phyloP scores from a whole-genome alignment of 2,113 vertebrate genomes.

The Onychorhynchus coronatus region DNA sequence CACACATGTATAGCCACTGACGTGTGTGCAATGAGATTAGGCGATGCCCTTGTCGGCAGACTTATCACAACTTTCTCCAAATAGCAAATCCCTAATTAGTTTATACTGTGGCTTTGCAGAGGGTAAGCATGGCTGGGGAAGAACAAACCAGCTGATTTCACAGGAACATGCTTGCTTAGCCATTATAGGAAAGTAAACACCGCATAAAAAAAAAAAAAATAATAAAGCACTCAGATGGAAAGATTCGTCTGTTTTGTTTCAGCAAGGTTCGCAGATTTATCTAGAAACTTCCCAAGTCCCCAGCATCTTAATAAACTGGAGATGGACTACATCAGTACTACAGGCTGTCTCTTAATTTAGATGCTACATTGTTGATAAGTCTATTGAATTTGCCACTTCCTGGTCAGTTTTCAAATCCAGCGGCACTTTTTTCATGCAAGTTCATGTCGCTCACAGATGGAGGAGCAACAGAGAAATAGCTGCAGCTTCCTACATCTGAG shows the following conservation, averaged over 20 bases:
- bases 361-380: not conserved
- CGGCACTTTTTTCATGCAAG: not conserved
- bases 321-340: not conserved
- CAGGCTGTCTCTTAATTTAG: not conserved
- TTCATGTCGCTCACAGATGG: not conserved
- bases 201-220: not conserved
- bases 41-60: conserved; percentile 47
- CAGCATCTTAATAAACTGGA: not conserved
- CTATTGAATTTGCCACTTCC: not conserved
- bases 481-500: not conserved
- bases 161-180: conserved; percentile 10
- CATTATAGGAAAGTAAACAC: not conserved
- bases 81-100: conserved; percentile 62
- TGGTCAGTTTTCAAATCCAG: not conserved
- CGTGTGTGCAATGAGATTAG: conserved; percentile 46
- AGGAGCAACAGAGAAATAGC: not conserved
- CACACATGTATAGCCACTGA: conserved; percentile 56
- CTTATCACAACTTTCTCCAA: conserved; percentile 59
- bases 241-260: not conserved
- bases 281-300: not conserved
- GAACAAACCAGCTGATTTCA: conserved; percentile 49
- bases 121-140: conserved; percentile 35
- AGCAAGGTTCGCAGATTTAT: not conserved
- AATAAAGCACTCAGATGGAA: not conserved
- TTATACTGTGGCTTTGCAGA: conserved; percentile 38